phyloP scores from a whole-genome alignment of 2,888 invertebrate genomes.

The Hirtodrosophila confusa region DNA sequence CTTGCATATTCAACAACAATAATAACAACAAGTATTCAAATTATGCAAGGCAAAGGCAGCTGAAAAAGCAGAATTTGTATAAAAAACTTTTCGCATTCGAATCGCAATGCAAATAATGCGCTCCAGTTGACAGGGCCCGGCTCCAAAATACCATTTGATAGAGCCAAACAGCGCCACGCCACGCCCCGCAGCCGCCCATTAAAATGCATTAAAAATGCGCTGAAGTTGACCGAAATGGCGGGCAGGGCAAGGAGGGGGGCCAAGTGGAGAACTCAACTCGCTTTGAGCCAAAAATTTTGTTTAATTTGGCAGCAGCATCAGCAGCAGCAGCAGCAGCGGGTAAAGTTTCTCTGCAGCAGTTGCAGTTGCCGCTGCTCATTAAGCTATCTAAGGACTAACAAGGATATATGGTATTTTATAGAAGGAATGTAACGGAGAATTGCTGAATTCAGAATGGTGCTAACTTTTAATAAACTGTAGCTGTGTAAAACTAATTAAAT shows the following conservation, averaged over 20 bases:
- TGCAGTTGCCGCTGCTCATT: conserved; percentile 20
- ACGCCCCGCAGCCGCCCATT: conserved; percentile 29
- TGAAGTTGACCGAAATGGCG: conserved; percentile 36
- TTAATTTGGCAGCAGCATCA: conserved; percentile 68
- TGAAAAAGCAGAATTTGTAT: conserved; percentile 7
- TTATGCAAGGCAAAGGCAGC: conserved; percentile 20
- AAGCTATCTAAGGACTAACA: background rate
- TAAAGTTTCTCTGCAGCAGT: conserved; percentile 57
- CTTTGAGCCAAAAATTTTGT: conserved; percentile 59
- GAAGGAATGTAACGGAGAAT: background rate
- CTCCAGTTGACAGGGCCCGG: conserved; percentile 50
- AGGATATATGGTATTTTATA: background rate
- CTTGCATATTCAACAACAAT: conserved; percentile 34
- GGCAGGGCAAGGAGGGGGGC: conserved; percentile 23
- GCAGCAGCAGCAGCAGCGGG: conserved; percentile 49
- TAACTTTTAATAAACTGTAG: no score
- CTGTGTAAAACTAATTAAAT: no score
- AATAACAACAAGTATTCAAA: conserved; percentile 25
- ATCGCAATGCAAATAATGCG: conserved; percentile 65
- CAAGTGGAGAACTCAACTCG: conserved; percentile 25
- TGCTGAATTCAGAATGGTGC: no score
- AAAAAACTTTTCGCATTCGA: conserved; percentile 48
- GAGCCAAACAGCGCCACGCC: conserved; percentile 33
- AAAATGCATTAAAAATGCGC: conserved; percentile 65
- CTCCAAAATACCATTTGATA: conserved; percentile 67